phyloP scores from a whole-genome alignment of 2,113 vertebrate genomes.

The Aptenodytes patagonicus region DNA sequence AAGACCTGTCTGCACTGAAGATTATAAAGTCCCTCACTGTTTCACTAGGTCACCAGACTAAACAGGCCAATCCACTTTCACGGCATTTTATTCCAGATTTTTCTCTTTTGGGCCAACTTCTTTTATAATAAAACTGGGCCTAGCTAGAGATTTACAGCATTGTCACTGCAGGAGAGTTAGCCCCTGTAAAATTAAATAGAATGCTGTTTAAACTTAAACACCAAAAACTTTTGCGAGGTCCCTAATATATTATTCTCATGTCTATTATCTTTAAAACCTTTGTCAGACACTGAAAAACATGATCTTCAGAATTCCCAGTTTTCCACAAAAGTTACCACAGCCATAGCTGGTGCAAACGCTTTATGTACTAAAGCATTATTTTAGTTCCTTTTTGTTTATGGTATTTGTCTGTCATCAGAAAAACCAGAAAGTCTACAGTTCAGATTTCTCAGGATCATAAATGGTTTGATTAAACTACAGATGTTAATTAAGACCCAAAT shows the following conservation, averaged over 20 bases:
- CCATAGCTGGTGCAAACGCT: not conserved
- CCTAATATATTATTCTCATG: not conserved
- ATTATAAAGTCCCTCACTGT: constrained; percentile 54
- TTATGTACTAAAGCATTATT: not conserved
- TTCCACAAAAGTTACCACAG: not conserved
- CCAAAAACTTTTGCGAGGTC: not conserved
- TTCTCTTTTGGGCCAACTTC: not conserved
- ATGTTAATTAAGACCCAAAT: constrained; percentile 67
- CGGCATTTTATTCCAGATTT: not conserved
- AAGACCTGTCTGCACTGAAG: constrained; percentile 52
- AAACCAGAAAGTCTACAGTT: constrained; percentile 62
- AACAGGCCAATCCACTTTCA: constrained; percentile 57
- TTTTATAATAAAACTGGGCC: not conserved
- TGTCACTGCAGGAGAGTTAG: not conserved
- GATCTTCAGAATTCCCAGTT: not conserved
- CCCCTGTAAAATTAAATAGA: not conserved
- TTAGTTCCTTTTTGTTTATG: not conserved
- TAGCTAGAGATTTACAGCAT: not conserved
- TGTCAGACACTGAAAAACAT: not conserved
- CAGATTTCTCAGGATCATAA: constrained; percentile 66
- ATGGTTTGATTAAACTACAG: constrained; percentile 63
- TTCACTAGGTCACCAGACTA: constrained; percentile 55
- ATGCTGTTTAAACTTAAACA: not conserved
- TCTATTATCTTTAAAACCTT: not conserved
- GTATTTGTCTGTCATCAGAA: constrained; percentile 54